Evolutionary conservation across 2,888 invertebrate genomes (phyloP).

Genomic region (Noctua janthe): DNA sequence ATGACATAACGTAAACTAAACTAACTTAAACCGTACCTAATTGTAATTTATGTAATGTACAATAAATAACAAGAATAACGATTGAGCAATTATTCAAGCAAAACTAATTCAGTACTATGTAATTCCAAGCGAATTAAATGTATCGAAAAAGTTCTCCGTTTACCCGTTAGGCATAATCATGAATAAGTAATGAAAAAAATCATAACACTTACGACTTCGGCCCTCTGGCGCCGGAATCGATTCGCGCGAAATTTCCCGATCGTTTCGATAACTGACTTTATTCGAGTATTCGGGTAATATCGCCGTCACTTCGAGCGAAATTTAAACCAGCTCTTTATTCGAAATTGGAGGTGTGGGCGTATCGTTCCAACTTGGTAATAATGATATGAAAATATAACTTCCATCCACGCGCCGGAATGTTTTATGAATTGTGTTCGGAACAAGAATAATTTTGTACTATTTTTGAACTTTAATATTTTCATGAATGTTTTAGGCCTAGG

Average conservation of each 20-base stretch:
- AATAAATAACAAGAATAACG: too few relatives aligned
- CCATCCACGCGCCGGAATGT: background rate
- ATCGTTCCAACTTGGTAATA: slow-evolving; percentile 29
- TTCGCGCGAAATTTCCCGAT: slow-evolving; percentile 42
- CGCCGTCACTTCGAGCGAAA: slow-evolving; percentile 30
- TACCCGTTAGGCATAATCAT: slow-evolving; percentile 34
- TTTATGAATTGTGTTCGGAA: slow-evolving; percentile 19
- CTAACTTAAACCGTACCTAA: background rate
- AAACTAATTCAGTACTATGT: background rate
- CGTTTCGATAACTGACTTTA: slow-evolving; percentile 51
- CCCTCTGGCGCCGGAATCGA: slow-evolving; percentile 32
- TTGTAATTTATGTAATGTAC: background rate
- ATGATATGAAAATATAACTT: slow-evolving; percentile 33
- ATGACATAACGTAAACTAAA: background rate
- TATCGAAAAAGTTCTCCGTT: slow-evolving; percentile 31
- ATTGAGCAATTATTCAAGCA: background rate
- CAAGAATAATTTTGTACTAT: slow-evolving; percentile 11
- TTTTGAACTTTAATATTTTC: slow-evolving; percentile 18
- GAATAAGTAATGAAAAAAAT: slow-evolving; percentile 49
- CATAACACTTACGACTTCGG: slow-evolving; percentile 45
- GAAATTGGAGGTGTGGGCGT: slow-evolving; percentile 51
- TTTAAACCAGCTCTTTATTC: slow-evolving; percentile 32
- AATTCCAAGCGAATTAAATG: slow-evolving; percentile 5
- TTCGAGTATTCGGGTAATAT: slow-evolving; percentile 39
- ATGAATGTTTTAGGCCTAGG: background rate